Conservation (phyloP, 2,113 vertebrate genomes). For the Psittacara wagleri region DNA sequence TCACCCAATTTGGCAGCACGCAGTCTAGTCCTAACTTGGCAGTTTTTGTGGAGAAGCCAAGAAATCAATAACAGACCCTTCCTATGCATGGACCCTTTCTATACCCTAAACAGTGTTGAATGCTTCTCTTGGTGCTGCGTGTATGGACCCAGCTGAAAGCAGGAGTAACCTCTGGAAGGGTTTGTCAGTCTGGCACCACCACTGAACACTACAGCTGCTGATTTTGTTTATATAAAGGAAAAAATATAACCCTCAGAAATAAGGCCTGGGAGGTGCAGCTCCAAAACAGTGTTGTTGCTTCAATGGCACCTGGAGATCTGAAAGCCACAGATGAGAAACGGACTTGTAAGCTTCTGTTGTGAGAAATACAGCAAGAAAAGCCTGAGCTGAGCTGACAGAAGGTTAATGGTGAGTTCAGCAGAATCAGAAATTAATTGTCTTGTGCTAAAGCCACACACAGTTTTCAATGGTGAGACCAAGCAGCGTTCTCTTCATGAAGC, state of each 20-base stretch:
- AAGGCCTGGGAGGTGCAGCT: background rate
- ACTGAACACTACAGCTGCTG: background rate
- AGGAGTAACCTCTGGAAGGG: background rate
- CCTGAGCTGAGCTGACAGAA: conserved; percentile 11
- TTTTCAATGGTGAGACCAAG: background rate
- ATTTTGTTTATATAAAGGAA: background rate
- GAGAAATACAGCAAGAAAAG: background rate
- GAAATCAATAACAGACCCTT: background rate
- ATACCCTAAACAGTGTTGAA: background rate
- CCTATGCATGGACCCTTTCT: background rate
- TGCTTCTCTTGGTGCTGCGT: background rate
- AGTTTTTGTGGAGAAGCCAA: background rate
- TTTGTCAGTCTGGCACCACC: background rate
- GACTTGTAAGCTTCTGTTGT: background rate
- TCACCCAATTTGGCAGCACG: background rate
- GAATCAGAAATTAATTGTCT: conserved; percentile 51
- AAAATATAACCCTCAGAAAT: background rate
- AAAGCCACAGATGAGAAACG: background rate
- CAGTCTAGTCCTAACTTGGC: background rate
- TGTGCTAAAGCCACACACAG: background rate
- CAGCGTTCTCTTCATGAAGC: conserved; percentile 1
- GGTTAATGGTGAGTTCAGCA: conserved; percentile 50
- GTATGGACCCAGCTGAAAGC: background rate
- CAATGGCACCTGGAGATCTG: background rate
- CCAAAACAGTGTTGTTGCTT: background rate